Conservation (phyloP, 2,797 vertebrate genomes). For the Champsocephalus gunnari region DNA sequence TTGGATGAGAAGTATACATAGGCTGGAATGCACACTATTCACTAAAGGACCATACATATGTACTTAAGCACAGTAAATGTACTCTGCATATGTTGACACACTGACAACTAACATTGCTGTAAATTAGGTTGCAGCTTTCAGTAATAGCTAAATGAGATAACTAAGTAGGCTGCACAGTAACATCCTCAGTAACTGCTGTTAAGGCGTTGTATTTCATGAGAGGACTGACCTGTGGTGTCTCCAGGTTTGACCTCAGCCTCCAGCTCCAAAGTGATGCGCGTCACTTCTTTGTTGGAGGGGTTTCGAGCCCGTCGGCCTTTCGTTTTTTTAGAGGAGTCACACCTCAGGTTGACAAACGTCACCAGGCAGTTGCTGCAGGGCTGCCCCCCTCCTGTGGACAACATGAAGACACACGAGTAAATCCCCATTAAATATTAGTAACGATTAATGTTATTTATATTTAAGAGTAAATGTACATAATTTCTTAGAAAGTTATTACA, state of each 20-base stretch:
- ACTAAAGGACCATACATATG: neutral
- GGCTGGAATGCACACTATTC: neutral
- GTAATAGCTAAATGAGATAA: neutral
- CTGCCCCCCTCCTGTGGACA: constrained; percentile 82
- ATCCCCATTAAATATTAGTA: neutral
- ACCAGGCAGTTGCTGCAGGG: constrained; percentile 96
- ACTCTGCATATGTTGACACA: neutral
- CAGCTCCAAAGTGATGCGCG: constrained; percentile 94
- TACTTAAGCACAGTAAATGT: neutral
- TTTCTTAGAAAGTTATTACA: neutral
- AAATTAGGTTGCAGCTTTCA: neutral
- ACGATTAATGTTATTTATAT: neutral
- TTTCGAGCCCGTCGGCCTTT: constrained; percentile 93
- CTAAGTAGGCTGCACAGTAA: neutral
- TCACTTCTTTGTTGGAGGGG: constrained; percentile 92
- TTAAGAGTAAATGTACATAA: neutral
- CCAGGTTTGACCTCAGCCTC: constrained; percentile 95
- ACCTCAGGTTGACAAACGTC: constrained; percentile 96
- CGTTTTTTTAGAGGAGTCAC: constrained; percentile 94
- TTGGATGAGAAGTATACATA: neutral
- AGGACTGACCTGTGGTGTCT: constrained; percentile 91
- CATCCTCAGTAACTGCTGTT: neutral
- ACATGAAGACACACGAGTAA: neutral
- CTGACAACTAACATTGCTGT: neutral
- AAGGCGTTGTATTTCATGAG: neutral